Evolutionary conservation across 2,797 vertebrate species (phyloP), one percentile per base, ranked within the genome.

Genomic region (Acipenser oxyrinchus): DNA sequence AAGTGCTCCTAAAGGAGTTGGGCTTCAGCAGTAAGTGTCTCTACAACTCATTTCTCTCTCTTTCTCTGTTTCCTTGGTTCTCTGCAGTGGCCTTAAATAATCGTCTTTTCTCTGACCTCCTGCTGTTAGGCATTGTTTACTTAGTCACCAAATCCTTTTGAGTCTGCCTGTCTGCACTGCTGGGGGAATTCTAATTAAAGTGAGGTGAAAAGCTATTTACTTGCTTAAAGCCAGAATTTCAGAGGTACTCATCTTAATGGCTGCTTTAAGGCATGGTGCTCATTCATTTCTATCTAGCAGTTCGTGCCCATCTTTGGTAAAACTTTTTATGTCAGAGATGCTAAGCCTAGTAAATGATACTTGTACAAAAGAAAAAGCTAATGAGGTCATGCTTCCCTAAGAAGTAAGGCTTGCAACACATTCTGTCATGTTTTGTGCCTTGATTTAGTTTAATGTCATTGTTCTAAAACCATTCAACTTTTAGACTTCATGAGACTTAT

Each of bases 11-110:
- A 61, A 88, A 85, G 80, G 92, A 95, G 70, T 78, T 98, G 69
- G 88, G 92, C 60, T 98, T 98, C 69, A 89, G 90, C 81, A 94
- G 96, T 97, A 87, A 79, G 73, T 58, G 11, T 73, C n/a, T 10
- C 48, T 23, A 8, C 13, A 37, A 62, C 10, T 11, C 18, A 10
- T 10, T 57, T 57, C 53, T 10, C 53, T 71, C 70, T 71, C 70
- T 69, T 74, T 70, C 53, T 53, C 64, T 10, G 37, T 58, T 62
- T 48, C 64, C 71, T 73, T 65, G 72, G 59, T 60, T 48, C 49
- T 66, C 49, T 66, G 9, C 52, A 62, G 64, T 68, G 70, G 72
- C 72, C 12, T 57, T 10, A 60, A 66, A 64, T 23, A 64, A 66
- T 50, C 48, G 10, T n/a, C 7, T 66, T n/a, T n/a, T 18, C 48